phyloP scores from a whole-genome alignment of 2,113 vertebrate species.

The Sclerurus mexicanus region DNA sequence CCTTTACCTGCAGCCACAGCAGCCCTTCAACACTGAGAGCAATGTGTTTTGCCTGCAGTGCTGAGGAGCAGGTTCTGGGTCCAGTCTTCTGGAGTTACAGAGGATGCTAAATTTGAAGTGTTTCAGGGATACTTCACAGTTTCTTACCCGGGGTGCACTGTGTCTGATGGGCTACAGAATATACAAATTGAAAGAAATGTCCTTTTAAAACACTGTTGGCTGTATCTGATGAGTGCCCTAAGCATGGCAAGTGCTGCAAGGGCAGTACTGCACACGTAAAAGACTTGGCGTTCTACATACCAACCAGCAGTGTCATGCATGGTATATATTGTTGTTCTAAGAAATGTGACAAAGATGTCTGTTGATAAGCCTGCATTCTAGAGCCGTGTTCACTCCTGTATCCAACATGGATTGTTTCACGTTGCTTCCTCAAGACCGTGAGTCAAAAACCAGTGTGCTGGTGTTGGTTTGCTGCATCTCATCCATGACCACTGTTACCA shows the following conservation, averaged over 20 bases:
- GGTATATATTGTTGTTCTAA: not conserved
- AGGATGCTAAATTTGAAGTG: not conserved
- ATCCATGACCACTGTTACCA: not conserved
- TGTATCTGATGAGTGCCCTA: not conserved
- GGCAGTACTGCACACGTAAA: not conserved
- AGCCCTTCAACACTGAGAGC: not conserved
- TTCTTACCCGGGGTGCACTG: not conserved
- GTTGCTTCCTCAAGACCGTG: not conserved
- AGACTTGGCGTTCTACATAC: not conserved
- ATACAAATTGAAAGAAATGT: not conserved
- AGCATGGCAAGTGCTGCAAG: not conserved
- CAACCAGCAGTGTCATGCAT: not conserved
- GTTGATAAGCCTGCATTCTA: not conserved
- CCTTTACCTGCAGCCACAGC: not conserved
- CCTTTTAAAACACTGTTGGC: not conserved
- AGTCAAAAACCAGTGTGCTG: not conserved
- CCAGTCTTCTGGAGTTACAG: not conserved
- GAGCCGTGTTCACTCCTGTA: not conserved
- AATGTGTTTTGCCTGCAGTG: not conserved
- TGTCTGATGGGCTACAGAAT: not conserved
- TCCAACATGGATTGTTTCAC: not conserved
- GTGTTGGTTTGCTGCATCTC: not conserved
- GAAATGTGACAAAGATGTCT: not conserved
- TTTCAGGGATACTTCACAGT: not conserved
- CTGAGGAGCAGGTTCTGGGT: not conserved